Evolutionary conservation across 2,888 invertebrate genomes (phyloP).

Genomic region (Stegophylla sp.): DNA sequence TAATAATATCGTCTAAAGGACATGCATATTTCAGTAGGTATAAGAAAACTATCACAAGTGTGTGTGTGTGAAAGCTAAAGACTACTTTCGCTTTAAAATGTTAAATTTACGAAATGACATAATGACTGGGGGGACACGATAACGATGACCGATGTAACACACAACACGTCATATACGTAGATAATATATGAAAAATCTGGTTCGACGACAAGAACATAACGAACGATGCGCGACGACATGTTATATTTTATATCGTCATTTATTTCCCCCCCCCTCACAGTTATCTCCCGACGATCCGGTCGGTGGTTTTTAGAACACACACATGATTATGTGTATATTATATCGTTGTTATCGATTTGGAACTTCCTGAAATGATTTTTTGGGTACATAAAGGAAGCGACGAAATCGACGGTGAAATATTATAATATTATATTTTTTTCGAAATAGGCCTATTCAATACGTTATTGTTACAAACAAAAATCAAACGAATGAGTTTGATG

Average conservation of each 20-base stretch:
- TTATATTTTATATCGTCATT: constrained; percentile 12
- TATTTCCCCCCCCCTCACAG: background rate
- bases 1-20: background rate
- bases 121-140: constrained; percentile 11
- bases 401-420: no score
- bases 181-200: background rate
- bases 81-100: constrained; percentile 49
- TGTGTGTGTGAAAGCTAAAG: constrained; percentile 44
- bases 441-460: no score
- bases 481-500: no score
- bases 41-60: background rate
- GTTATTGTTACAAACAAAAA: no score
- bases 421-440: no score
- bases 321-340: constrained; percentile 14
- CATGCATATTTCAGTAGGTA: background rate
- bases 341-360: no score
- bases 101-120: constrained; percentile 34
- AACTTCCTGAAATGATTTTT: no score
- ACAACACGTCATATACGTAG: no score
- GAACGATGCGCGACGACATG: no score
- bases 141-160: background rate
- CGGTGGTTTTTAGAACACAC: constrained; percentile 11
- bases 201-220: background rate
- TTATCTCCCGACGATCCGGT: constrained; percentile 20
- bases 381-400: no score